Percentiles rank a stretch among this genome's conserved stretches.
Conservation (phyloP, 1,140 invertebrate species). For the Bombus superbus region DNA sequence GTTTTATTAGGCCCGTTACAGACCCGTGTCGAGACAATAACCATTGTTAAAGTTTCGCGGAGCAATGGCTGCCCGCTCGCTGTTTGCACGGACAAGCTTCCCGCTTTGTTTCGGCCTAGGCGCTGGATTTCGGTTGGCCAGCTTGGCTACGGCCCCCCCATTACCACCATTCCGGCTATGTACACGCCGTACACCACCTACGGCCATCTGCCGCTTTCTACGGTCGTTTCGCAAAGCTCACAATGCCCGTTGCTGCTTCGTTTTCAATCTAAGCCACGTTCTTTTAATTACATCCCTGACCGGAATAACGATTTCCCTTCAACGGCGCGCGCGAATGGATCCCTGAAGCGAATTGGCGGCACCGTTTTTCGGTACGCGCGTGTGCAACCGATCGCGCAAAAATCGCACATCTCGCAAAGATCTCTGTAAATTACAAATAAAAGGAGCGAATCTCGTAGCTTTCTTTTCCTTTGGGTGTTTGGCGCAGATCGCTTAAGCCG, state of each 20-base stretch:
- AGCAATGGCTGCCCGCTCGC: conserved; percentile 24
- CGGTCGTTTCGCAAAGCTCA: not conserved
- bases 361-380: too few relatives aligned
- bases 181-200: too few relatives aligned
- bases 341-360: too few relatives aligned
- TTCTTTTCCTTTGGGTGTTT: too few relatives aligned
- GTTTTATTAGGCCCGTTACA: conserved; percentile 74
- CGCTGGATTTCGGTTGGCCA: conserved; percentile 30
- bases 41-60: conserved; percentile 72
- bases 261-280: not conserved
- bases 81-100: conserved; percentile 54
- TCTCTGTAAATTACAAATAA: too few relatives aligned
- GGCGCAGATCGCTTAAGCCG: too few relatives aligned
- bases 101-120: conserved; percentile 53
- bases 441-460: too few relatives aligned
- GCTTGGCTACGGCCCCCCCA: not conserved
- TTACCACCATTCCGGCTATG: conserved; percentile 9
- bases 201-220: not conserved
- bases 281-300: not conserved
- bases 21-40: conserved; percentile 70
- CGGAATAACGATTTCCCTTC: not conserved
- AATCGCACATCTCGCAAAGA: too few relatives aligned
- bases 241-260: not conserved
- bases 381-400: too few relatives aligned
- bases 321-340: too few relatives aligned